A percentile compares a stretch with the other conserved stretches of the same genome.
phyloP scores from a whole-genome alignment of 2,797 vertebrate species.

The Lophius americanus region DNA sequence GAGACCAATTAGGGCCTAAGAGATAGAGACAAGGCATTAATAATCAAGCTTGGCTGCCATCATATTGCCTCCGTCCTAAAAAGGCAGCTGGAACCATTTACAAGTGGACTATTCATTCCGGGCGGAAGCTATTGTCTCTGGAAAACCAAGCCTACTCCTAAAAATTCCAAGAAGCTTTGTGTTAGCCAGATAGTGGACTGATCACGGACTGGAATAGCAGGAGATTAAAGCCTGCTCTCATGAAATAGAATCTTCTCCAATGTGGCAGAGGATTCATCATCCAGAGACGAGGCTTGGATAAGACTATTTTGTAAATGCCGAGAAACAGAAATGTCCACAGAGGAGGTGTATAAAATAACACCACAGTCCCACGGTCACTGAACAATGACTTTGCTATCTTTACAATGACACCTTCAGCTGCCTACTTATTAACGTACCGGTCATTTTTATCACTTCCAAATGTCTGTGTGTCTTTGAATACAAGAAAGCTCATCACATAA shows the following conservation, averaged over 20 bases:
- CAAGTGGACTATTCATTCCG: slow-evolving; percentile 45
- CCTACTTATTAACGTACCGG: slow-evolving; percentile 58
- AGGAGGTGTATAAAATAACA: slow-evolving; percentile 51
- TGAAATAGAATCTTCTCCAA: slow-evolving; percentile 46
- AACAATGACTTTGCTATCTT: slow-evolving; percentile 57
- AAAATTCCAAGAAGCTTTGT: not conserved
- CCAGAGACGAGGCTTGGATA: slow-evolving; percentile 27
- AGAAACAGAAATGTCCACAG: slow-evolving; percentile 44
- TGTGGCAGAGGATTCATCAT: slow-evolving; percentile 36
- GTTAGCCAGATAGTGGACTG: slow-evolving; percentile 26
- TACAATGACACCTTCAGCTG: slow-evolving; percentile 59
- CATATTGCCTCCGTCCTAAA: slow-evolving; percentile 49
- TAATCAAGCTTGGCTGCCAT: slow-evolving; percentile 71
- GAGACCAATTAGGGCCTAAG: slow-evolving; percentile 81
- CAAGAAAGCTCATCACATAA: slow-evolving; percentile 43
- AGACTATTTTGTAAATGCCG: slow-evolving; percentile 37
- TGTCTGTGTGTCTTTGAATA: slow-evolving; percentile 53
- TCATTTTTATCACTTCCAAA: slow-evolving; percentile 57
- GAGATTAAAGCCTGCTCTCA: slow-evolving; percentile 36
- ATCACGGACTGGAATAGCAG: slow-evolving; percentile 15
- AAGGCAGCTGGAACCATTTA: slow-evolving; percentile 44
- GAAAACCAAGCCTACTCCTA: slow-evolving; percentile 14
- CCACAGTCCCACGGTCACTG: slow-evolving; percentile 33
- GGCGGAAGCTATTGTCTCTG: slow-evolving; percentile 6
- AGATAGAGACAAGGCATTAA: slow-evolving; percentile 80